These are phyloP conservation scores for Poecilia gillii DNA, from an alignment of 2,797 vertebrate species.

Conservation along the genomic window DNA sequence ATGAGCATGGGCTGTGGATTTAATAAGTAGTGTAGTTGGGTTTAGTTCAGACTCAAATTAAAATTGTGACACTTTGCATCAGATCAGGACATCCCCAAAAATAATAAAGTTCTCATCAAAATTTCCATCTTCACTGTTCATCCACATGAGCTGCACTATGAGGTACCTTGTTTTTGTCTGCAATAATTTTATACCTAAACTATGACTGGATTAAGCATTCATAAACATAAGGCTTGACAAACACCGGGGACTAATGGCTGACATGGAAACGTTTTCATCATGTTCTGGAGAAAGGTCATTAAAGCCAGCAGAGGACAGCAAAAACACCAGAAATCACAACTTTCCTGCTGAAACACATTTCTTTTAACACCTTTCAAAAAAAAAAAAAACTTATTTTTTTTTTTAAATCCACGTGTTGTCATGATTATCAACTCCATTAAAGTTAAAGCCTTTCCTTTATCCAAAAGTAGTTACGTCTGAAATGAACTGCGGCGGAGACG, in stretches of 20 bases:
- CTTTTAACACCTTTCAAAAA: not conserved
- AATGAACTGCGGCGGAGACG: not conserved
- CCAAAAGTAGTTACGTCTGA: not conserved
- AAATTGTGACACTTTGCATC: not conserved
- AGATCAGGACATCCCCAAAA: not conserved
- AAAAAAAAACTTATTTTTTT: not conserved
- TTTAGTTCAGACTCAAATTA: not conserved
- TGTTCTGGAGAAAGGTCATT: not conserved
- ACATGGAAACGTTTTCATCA: not conserved
- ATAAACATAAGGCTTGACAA: constrained; percentile 14
- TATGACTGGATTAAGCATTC: constrained; percentile 15
- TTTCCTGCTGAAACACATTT: constrained; percentile 4
- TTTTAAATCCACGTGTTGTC: not conserved
- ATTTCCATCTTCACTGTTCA: constrained; percentile 12
- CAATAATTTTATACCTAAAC: constrained; percentile 3
- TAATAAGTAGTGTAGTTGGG: not conserved
- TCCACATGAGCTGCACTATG: constrained; percentile 1
- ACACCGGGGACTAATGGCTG: not conserved
- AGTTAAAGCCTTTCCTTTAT: constrained; percentile 22
- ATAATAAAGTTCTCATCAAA: not conserved
- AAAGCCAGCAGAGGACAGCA: constrained; percentile 8
- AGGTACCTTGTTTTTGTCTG: constrained; percentile 5
- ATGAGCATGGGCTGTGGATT: not conserved
- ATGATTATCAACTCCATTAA: constrained; percentile 1
- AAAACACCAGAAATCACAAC: not conserved